Percentiles rank a stretch among this genome's conserved stretches.
phyloP scores from a whole-genome alignment of 2,797 vertebrate genomes.

The Botia almorhae region DNA sequence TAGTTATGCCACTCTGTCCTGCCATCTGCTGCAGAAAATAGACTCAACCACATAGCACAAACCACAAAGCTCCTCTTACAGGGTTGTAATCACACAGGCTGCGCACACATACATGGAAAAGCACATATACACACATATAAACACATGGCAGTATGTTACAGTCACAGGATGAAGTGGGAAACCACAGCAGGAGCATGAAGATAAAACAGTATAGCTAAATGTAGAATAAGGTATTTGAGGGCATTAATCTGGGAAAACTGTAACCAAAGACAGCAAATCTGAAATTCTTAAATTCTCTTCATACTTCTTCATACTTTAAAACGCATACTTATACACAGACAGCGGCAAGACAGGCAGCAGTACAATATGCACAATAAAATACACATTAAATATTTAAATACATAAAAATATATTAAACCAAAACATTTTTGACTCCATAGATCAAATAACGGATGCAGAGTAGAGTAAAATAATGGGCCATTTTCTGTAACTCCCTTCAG shows the following conservation, averaged over 20 bases:
- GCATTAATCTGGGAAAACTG: background rate
- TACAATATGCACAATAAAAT: background rate
- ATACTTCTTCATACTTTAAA: too few species aligned
- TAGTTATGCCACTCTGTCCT: conserved; percentile 76
- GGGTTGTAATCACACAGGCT: conserved; percentile 70
- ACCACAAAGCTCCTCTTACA: conserved; percentile 73
- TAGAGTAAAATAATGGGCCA: background rate
- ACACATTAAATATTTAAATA: background rate
- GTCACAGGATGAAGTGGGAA: conserved; percentile 36
- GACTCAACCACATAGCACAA: conserved; percentile 77
- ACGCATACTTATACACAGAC: too few species aligned
- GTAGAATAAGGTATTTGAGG: conserved; percentile 35
- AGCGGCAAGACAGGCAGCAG: background rate
- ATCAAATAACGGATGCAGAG: background rate
- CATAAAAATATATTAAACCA: background rate
- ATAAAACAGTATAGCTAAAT: conserved; percentile 40
- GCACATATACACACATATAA: conserved; percentile 57
- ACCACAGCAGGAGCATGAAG: conserved; percentile 52
- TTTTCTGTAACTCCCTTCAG: background rate
- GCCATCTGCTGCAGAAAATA: conserved; percentile 81
- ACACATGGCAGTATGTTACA: conserved; percentile 33
- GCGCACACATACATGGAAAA: conserved; percentile 50
- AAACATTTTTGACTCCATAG: background rate
- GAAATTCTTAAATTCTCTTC: background rate
- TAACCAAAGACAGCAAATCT: background rate